phyloP scores from a whole-genome alignment of 1,140 invertebrate species.

The Sycophaga agraensis region DNA sequence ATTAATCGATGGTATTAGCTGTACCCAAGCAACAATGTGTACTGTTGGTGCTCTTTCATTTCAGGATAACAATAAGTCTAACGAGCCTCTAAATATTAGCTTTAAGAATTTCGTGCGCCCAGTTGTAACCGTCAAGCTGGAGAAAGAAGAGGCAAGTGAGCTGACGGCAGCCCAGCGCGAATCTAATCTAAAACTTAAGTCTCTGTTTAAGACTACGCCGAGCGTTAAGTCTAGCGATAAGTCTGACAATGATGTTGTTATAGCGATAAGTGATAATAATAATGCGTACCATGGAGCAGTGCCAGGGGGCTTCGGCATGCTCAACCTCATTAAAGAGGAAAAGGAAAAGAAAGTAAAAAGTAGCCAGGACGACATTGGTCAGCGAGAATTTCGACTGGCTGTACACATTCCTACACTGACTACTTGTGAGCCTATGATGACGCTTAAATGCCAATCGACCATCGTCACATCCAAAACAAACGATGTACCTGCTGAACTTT shows the following conservation, averaged over 20 bases:
- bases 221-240: constrained; percentile 53
- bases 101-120: constrained; percentile 41
- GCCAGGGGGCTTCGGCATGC: not conserved
- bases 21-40: constrained; percentile 59
- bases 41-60: constrained; percentile 61
- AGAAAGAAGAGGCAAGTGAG: not conserved
- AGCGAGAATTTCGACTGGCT: constrained; percentile 28
- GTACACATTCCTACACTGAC: constrained; percentile 50
- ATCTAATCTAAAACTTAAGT: constrained; percentile 41
- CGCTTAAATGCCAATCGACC: constrained; percentile 57
- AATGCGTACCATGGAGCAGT: not conserved
- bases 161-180: constrained; percentile 41
- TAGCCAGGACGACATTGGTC: constrained; percentile 8
- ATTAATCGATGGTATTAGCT: constrained; percentile 55
- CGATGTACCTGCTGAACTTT: constrained; percentile 53
- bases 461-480: constrained; percentile 57
- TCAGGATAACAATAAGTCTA: constrained; percentile 59
- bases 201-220: constrained; percentile 51
- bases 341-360: not conserved
- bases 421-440: constrained; percentile 54
- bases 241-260: constrained; percentile 41
- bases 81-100: constrained; percentile 56
- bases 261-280: constrained; percentile 24
- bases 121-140: not conserved
- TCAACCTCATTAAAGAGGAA: not conserved